A percentile compares a stretch with the other conserved stretches of the same genome.
phyloP scores from a whole-genome alignment of 2,113 vertebrate species.

The Chitala chitala region DNA sequence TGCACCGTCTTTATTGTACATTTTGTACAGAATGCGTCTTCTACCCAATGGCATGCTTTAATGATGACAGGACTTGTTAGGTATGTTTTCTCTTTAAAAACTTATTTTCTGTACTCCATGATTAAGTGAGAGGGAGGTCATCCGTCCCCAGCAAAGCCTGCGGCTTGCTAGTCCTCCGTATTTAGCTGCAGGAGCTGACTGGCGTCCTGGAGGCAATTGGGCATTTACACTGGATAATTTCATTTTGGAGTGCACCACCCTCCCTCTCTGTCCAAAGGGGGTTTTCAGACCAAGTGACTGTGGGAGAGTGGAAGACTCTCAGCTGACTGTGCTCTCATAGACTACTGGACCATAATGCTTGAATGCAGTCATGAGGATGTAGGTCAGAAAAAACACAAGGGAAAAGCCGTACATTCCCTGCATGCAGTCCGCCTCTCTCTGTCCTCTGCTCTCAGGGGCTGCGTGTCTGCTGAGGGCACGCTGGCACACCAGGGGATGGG shows the following conservation, averaged over 20 bases:
- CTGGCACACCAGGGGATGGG: neutral
- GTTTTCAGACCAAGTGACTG: neutral
- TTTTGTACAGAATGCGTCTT: no score
- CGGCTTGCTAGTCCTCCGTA: neutral
- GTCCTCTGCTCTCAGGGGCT: neutral
- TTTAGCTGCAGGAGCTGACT: neutral
- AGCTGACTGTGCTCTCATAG: neutral
- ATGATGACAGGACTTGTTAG: neutral
- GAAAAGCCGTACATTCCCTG: neutral
- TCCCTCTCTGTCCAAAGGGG: neutral
- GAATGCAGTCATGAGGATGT: neutral
- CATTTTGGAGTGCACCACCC: no score
- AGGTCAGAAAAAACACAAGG: neutral
- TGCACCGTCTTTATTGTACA: no score
- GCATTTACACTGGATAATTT: conserved; percentile 17
- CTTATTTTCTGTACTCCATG: neutral
- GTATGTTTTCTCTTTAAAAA: neutral
- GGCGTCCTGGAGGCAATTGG: neutral
- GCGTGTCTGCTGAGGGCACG: neutral
- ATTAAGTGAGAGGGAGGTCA: neutral
- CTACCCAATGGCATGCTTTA: no score
- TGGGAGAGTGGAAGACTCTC: neutral
- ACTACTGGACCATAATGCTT: neutral
- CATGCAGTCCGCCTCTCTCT: neutral
- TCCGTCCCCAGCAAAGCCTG: no score